Evolutionary conservation across 1,140 invertebrate species (phyloP).

Genomic region (Drosophila seguyi): DNA sequence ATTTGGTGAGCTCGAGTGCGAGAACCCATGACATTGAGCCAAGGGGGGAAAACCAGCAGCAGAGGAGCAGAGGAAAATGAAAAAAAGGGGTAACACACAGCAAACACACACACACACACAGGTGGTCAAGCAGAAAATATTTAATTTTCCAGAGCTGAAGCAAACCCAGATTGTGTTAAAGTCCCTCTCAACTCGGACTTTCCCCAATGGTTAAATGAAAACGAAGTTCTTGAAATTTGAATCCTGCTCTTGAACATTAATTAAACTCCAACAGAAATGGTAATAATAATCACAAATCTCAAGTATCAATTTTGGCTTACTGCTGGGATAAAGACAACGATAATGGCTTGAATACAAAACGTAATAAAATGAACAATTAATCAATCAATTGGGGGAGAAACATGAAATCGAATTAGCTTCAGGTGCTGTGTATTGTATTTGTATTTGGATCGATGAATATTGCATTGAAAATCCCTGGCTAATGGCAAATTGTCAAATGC

Average conservation of each 20-base stretch:
- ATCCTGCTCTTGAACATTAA: background rate
- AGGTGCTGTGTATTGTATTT: slow-evolving; percentile 1
- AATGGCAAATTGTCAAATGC: slow-evolving; percentile 31
- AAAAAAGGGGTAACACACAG: background rate
- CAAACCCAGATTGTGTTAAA: slow-evolving; percentile 48
- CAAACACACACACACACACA: slow-evolving; percentile 4
- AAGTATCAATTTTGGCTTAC: background rate
- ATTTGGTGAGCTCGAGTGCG: slow-evolving; percentile 68
- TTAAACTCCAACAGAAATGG: background rate
- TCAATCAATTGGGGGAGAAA: slow-evolving; percentile 13
- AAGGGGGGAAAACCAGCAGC: background rate
- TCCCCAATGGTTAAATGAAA: slow-evolving; percentile 18
- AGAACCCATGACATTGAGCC: slow-evolving; percentile 30
- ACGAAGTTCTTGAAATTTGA: background rate
- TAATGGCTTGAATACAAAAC: background rate
- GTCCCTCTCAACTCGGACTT: slow-evolving; percentile 9
- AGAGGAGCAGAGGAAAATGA: no score
- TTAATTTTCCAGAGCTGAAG: slow-evolving; percentile 44
- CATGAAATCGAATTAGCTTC: slow-evolving; percentile 30
- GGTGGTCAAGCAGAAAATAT: slow-evolving; percentile 43
- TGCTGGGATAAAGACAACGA: background rate
- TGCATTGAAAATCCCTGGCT: slow-evolving; percentile 27
- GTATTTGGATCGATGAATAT: slow-evolving; percentile 1
- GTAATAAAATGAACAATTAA: slow-evolving; percentile 21
- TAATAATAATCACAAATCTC: background rate